Evolutionary conservation across 2,888 invertebrate species (phyloP).

Genomic region (Neria commutata): DNA sequence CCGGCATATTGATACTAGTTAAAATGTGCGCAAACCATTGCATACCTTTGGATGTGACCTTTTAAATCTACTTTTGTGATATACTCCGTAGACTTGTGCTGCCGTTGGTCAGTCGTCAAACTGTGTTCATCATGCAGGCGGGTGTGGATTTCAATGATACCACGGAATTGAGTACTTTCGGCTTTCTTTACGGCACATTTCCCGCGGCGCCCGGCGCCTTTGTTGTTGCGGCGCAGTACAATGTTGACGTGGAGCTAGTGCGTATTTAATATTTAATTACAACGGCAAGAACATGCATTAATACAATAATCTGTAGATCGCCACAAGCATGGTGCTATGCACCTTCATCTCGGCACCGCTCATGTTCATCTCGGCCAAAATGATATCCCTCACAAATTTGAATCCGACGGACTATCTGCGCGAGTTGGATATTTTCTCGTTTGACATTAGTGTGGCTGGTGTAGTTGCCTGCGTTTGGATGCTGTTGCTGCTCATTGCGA

Average conservation of each 20-base stretch:
- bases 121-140: constrained; percentile 76
- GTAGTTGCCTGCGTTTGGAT: constrained; percentile 81
- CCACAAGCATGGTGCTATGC: constrained; percentile 92
- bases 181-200: constrained; percentile 94
- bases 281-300: not conserved
- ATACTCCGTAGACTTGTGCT: constrained; percentile 70
- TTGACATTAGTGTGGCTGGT: constrained; percentile 83
- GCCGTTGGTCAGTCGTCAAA: constrained; percentile 86
- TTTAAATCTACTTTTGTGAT: not conserved
- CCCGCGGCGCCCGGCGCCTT: constrained; percentile 96
- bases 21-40: constrained; percentile 73
- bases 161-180: constrained; percentile 85
- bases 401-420: constrained; percentile 75
- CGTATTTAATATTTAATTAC: constrained; percentile 41
- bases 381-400: constrained; percentile 79
- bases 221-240: constrained; percentile 89
- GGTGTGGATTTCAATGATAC: constrained; percentile 77
- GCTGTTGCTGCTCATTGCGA: constrained; percentile 72
- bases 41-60: constrained; percentile 17
- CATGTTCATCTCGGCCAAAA: constrained; percentile 94
- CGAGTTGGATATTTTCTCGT: constrained; percentile 78
- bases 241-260: constrained; percentile 85
- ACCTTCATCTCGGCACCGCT: constrained; percentile 93
- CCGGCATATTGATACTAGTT: constrained; percentile 85
- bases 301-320: constrained; percentile 71